Conservation (phyloP, 2,113 vertebrate genomes). For the Pelusios castaneus region DNA sequence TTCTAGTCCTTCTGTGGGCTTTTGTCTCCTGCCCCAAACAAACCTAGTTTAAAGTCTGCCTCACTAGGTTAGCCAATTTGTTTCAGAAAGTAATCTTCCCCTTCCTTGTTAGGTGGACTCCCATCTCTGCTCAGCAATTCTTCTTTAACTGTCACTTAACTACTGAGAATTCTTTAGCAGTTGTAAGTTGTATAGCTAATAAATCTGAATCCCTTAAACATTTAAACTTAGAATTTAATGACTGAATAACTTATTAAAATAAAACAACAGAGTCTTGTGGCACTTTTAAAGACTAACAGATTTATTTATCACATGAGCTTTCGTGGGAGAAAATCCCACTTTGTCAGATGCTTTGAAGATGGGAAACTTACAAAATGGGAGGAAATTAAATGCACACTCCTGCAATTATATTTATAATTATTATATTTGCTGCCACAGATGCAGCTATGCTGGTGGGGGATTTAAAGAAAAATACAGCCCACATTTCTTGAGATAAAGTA, state of each 20-base stretch:
- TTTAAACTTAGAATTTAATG: neutral
- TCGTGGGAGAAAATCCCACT: too few relatives aligned
- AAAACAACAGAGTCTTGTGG: too few relatives aligned
- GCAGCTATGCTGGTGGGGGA: neutral
- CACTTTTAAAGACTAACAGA: too few relatives aligned
- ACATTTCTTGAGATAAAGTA: neutral
- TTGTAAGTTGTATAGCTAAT: neutral
- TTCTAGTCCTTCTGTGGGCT: neutral
- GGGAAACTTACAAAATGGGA: too few relatives aligned
- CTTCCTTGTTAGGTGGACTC: too few relatives aligned
- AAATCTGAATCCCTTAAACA: constrained; percentile 15
- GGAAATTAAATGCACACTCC: too few relatives aligned
- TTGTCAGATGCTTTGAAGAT: too few relatives aligned
- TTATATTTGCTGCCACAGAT: rapidly evolving
- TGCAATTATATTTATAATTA: too few relatives aligned
- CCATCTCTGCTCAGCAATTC: constrained; percentile 13
- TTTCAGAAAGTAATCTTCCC: neutral
- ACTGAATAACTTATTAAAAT: constrained; percentile 7
- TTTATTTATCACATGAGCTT: too few relatives aligned
- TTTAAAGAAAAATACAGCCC: neutral
- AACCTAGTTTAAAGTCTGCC: neutral
- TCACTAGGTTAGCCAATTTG: neutral
- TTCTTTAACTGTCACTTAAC: constrained; percentile 17
- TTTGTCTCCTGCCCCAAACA: neutral
- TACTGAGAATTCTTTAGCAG: neutral